phyloP scores from a whole-genome alignment of 2,113 vertebrate species.

The Lepus europaeus region DNA sequence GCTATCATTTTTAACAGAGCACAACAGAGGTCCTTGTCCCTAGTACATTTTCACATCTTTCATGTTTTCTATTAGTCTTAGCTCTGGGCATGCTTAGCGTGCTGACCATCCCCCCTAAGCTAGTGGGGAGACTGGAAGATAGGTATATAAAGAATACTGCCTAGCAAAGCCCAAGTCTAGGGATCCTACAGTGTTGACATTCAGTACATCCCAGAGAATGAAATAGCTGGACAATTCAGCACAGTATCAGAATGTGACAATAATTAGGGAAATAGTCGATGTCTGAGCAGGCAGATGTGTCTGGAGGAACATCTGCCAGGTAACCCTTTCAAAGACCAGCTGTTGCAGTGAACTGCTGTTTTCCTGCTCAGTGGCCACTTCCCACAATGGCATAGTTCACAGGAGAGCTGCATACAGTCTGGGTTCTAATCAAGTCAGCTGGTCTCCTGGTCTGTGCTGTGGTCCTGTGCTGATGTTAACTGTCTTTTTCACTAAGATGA shows the following conservation, averaged over 20 bases:
- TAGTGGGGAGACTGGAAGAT: neutral
- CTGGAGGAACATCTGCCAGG: neutral
- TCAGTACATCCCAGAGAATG: neutral
- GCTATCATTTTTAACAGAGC: neutral
- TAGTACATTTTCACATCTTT: neutral
- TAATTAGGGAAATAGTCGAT: neutral
- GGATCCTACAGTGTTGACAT: neutral
- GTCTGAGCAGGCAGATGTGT: rapidly evolving
- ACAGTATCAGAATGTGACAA: neutral
- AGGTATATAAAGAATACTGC: neutral
- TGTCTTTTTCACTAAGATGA: neutral
- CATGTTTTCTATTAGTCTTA: neutral
- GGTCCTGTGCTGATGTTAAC: neutral
- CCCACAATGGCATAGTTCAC: rapidly evolving
- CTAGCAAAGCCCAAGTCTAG: neutral
- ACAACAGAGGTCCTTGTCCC: neutral
- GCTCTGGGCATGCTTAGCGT: neutral
- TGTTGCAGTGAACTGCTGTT: neutral
- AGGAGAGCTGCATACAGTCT: neutral
- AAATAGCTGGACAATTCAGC: neutral
- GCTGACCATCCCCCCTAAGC: rapidly evolving
- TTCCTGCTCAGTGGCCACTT: neutral
- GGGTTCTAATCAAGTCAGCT: neutral
- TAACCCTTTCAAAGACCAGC: no score
- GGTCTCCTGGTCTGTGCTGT: neutral